Base-by-base conservation (phyloP, 1,140 invertebrate species). In the Heterodera schachtii region DNA sequence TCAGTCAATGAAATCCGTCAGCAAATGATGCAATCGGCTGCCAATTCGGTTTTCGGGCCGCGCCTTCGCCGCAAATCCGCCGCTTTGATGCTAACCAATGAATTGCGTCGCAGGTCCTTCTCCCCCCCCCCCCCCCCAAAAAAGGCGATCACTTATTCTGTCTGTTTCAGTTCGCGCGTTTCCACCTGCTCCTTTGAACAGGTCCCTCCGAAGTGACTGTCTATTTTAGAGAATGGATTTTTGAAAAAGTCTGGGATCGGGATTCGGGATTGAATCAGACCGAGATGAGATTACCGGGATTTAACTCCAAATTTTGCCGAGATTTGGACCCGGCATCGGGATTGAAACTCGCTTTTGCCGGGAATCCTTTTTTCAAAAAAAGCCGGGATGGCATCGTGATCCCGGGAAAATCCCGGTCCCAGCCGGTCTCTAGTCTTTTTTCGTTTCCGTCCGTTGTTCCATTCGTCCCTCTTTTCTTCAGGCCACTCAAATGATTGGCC, bases 121-220 rank as follows among this genome's bases (percentile, higher is more conserved):
- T 11, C 49, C 49, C 11, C 49, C 49, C 49, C 47, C 9, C 47
- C 49, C 57, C 57, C 16, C 16, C 13, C 11, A 19, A 19, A 19
- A 64, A 64, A 64, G 8, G 2, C 57, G 57, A 64, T 64, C 11
- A 19, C 57, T 11, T 64, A 5, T 64, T 16, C 13, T 64, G 11
- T 64, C 2, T 64, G 1, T 64, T 64, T 16, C 57, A 64, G 64
- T 78, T 81, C 80, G 16, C 67, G 80, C 13, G 80, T 81, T 11
- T 81, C 80, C 16, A 81, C 77, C 47, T 70, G 57, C 71, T 81
- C 80, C 46, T 80, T 71, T 81, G 80, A 81, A 47, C 64, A 78
- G 71, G 80, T 78, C 31, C 31, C 1, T 31, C 31, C 64, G 21
- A 44, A 57, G 13, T 16, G 6, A 31, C 41, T 1, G n/a, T 78